Evolutionary conservation across 2,888 invertebrate genomes (phyloP), one percentile per base, ranked within the genome.

Genomic region (Lasioglossum zephyrum): DNA sequence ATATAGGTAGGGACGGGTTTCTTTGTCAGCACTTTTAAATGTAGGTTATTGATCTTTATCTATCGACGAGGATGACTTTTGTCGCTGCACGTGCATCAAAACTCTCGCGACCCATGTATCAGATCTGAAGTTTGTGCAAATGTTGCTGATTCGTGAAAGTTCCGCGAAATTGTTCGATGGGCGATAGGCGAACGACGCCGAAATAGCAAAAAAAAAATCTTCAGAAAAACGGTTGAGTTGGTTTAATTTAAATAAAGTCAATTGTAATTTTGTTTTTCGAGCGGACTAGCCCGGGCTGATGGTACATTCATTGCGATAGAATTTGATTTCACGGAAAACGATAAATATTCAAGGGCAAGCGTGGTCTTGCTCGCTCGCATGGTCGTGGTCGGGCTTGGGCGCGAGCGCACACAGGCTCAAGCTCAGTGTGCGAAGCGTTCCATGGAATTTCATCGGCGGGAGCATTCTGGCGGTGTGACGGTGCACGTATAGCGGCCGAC

Each of bases 261-360:
- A 82, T 88, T 82, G 85, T 74, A 73, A 82, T 85, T 75, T 76
- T 80, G 78, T 81, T 78, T 80, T 88, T 88, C 77, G 63, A 81
- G 66, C 70, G 77, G 78, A 69, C 78, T 81, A 84, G 77, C 77
- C 84, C 53, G 36, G 63, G 72, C 82, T 81, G 89, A 87, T 80
- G 85, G 84, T 81, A 81, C 87, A 86, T 84, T 91, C 90, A 88
- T 88, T 77, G 82, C 82, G 76, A 79, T 82, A 85, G 82, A 90
- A 91, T 91, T 90, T 84, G 91, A 90, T 90, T 91, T 78, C 88
- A 83, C 83, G 84, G 81, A 90, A 90, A 91, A 90, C 85, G 91
- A 91, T 90, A 91, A 90, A 90, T 90, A 90, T 90, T 90, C 91
- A 91, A 91, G 90, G 91, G 81, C 90, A 85, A 72, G 73, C 73